Evolutionary conservation across 2,797 vertebrate species (phyloP).

Genomic region (Xiphorhynchus erythropygius): DNA sequence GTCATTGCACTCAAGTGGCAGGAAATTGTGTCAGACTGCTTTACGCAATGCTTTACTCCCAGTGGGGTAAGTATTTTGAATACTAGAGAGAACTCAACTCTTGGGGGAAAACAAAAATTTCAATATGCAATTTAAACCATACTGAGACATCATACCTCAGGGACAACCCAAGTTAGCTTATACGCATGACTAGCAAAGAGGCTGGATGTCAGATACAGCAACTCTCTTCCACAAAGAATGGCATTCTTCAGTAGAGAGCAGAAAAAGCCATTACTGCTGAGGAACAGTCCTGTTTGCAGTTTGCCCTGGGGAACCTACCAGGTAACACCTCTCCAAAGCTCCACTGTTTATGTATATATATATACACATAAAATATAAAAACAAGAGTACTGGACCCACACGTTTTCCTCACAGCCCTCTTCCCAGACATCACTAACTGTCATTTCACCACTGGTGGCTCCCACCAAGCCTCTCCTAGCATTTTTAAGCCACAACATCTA

Average conservation of each 20-base stretch:
- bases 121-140: not conserved
- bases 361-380: not conserved
- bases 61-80: not conserved
- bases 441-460: not conserved
- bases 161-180: not conserved
- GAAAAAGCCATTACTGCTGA: not conserved
- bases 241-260: not conserved
- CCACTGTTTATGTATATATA: not conserved
- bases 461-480: not conserved
- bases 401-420: not conserved
- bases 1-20: not conserved
- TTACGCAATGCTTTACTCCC: not conserved
- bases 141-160: not conserved
- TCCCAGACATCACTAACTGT: not conserved
- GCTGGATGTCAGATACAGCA: not conserved
- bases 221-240: not conserved
- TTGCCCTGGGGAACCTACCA: not conserved
- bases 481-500: not conserved
- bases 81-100: not conserved
- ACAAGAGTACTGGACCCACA: not conserved
- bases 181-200: not conserved
- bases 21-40: constrained; percentile 38
- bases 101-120: not conserved
- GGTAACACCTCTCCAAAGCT: not conserved
- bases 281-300: not conserved